A percentile compares a stretch with the other conserved stretches of the same genome.
Evolutionary conservation across 2,888 invertebrate genomes (phyloP).

Genomic region (Phanerotoma sp.): DNA sequence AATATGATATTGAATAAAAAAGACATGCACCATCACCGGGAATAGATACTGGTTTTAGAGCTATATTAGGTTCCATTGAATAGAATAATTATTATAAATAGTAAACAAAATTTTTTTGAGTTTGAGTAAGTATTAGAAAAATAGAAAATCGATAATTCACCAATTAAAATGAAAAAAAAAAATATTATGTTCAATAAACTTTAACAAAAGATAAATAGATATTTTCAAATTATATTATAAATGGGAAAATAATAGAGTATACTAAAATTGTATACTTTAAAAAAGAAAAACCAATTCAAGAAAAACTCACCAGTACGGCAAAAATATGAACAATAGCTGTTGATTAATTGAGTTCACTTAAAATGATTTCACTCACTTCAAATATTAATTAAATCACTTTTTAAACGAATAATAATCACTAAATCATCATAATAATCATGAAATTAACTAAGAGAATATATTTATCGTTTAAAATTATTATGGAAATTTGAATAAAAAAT

Average conservation of each 20-base stretch:
- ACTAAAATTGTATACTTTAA: not conserved
- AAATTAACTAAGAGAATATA: too few species aligned
- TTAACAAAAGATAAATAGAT: too few species aligned
- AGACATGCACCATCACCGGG: not conserved
- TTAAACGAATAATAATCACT: not conserved
- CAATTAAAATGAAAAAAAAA: too few species aligned
- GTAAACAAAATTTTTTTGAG: not conserved
- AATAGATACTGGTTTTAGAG: not conserved
- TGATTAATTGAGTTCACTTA: not conserved
- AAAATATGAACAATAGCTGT: not conserved
- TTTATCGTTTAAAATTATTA: not conserved
- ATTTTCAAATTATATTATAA: too few species aligned
- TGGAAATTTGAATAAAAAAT: too few species aligned
- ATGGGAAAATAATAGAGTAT: not conserved
- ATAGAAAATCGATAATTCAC: too few species aligned
- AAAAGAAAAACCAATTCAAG: not conserved
- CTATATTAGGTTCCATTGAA: not conserved
- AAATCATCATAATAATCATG: too few species aligned
- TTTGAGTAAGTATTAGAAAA: not conserved
- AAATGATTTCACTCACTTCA: not conserved
- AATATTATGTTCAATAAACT: too few species aligned
- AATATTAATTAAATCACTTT: not conserved
- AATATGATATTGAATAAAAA: not conserved
- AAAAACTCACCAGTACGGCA: not conserved
- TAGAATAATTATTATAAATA: not conserved